These are phyloP conservation scores for Muscicapa adusta DNA, from an alignment of 2,113 vertebrate species.

Conservation along the genomic window DNA sequence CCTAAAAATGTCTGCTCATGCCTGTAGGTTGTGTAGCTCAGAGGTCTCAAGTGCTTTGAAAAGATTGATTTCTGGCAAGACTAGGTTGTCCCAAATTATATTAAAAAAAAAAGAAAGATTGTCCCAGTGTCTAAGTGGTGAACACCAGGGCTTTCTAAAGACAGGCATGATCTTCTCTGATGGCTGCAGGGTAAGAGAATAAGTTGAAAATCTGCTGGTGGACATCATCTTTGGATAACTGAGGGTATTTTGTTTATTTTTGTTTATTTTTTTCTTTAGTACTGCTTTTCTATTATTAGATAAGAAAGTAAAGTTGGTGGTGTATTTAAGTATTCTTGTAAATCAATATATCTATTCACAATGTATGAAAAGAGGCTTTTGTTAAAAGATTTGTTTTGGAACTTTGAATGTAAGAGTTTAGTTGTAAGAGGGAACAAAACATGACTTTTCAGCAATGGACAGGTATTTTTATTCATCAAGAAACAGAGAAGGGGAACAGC, in stretches of 20 bases:
- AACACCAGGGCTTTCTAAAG: background rate
- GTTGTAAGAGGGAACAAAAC: background rate
- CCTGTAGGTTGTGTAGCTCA: conserved; percentile 22
- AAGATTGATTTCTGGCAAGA: background rate
- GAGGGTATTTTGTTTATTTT: background rate
- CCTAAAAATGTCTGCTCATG: background rate
- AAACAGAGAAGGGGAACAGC: background rate
- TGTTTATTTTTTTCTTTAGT: background rate
- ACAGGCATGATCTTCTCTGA: background rate
- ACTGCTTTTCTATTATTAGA: background rate
- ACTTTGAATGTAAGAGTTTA: background rate
- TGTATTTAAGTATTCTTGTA: background rate
- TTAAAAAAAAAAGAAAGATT: background rate
- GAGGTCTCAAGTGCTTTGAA: background rate
- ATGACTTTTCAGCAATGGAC: background rate
- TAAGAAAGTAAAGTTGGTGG: background rate
- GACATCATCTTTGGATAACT: background rate
- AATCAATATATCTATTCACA: background rate
- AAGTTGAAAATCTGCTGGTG: background rate
- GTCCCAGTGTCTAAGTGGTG: background rate
- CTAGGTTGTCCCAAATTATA: background rate
- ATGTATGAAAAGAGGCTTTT: background rate
- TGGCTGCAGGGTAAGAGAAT: background rate
- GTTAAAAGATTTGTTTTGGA: background rate
- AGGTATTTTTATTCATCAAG: background rate